Evolutionary conservation across 53 echinoderm and acorn worm species (phyloP), one percentile per base, ranked within the genome.

Genomic region (Holothuria leucospilota): DNA sequence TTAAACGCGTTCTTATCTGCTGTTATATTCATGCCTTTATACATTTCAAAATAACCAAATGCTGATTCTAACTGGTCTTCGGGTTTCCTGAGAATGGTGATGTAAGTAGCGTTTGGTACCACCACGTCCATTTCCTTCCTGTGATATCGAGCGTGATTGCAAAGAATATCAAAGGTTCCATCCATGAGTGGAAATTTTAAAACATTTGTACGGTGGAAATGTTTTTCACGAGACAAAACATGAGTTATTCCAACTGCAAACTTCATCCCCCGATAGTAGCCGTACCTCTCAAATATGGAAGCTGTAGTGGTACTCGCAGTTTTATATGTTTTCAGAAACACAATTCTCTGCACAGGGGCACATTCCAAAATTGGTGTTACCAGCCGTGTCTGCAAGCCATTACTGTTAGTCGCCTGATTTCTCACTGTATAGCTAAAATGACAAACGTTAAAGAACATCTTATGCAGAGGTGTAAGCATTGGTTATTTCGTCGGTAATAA

Each of bases 41-140:
- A 88, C 61, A 93, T 84, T 56, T 91, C 79, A 81, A 88, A 93
- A 58, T 93, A 93, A 28, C 91, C 91, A 58, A 93, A 93, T 39
- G 91, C 82, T n/a, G 93, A 93, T 68, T 91, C 93, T 58, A 93
- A 85, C 69, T 93, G 93, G 21, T 88, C 75, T 25, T 88, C 86
- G 39, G 93, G 93, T 53, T 91, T 88, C 21, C 93, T 84, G 16
- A 93, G 79, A 20, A 93, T 91, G 30, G 93, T 93, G 8, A 93
- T 29, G 70, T 88, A 93, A 39, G 85, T 93, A 49, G 93, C 93
- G 41, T 86, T 79, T 13, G 91, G 94, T 6, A 93, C 86, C 3
- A 91, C 85, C 6, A 39, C 77, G 1, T 91, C 88, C 94, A 93
- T 93, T 40, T 93, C 94, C 23, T 52, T 39, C 13, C 82, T 81